phyloP scores from a whole-genome alignment of 2,888 invertebrate genomes.

The Drosophila aldrichi region DNA sequence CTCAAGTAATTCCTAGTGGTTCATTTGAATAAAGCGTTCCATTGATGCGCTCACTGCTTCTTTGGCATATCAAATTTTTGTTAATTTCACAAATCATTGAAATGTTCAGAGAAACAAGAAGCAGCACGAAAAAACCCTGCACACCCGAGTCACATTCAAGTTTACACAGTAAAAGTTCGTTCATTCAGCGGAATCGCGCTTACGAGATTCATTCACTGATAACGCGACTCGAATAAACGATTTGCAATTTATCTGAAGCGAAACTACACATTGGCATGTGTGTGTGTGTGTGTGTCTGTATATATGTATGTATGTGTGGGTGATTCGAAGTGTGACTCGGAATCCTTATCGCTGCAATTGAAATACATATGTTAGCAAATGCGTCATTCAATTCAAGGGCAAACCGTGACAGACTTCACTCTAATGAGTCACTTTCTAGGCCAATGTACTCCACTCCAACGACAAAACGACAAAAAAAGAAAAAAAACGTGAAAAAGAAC shows the following conservation, averaged over 20 bases:
- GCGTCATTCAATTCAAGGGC: constrained; percentile 49
- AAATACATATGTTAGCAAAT: constrained; percentile 12
- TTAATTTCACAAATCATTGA: constrained; percentile 60
- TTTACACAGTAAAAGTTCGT: constrained; percentile 34
- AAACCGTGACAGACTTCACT: constrained; percentile 32
- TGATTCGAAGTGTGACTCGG: constrained; percentile 24
- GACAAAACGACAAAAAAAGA: not conserved
- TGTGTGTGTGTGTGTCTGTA: not conserved
- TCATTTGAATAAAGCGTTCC: not conserved
- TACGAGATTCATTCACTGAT: constrained; percentile 32
- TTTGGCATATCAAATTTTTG: constrained; percentile 1
- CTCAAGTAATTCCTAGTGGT: not conserved
- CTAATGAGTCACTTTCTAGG: constrained; percentile 47
- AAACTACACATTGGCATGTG: not conserved
- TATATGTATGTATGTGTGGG: too few species aligned
- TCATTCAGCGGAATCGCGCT: constrained; percentile 43
- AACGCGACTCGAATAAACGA: constrained; percentile 21
- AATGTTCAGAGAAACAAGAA: constrained; percentile 19
- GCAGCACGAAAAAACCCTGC: constrained; percentile 5
- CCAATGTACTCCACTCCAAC: constrained; percentile 22
- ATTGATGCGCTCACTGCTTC: not conserved
- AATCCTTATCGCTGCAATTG: constrained; percentile 56
- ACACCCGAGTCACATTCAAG: constrained; percentile 45
- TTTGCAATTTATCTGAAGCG: constrained; percentile 18
- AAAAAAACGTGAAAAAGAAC: constrained; percentile 16